Conservation (phyloP, 2,113 vertebrate species). For the Mus pahari region DNA sequence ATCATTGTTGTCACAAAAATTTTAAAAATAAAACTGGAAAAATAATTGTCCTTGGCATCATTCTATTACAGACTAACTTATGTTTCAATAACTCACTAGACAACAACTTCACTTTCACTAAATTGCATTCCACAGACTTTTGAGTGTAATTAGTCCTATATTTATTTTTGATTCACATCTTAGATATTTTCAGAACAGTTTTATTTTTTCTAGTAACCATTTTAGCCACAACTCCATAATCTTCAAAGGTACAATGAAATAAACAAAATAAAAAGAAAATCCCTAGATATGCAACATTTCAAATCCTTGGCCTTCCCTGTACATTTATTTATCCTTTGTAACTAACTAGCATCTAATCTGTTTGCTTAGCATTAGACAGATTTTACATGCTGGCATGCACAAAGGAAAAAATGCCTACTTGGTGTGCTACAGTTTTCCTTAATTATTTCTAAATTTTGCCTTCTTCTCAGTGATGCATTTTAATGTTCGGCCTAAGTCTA, state of each 20-base stretch:
- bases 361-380: neutral
- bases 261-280: neutral
- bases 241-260: neutral
- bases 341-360: neutral
- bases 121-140: neutral
- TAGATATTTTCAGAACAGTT: slow-evolving; percentile 10
- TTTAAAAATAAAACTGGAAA: neutral
- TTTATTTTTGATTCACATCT: neutral
- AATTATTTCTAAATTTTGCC: neutral
- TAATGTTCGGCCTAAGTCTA: neutral
- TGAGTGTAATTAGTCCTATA: neutral
- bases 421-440: neutral
- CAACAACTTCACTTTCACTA: neutral
- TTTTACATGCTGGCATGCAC: neutral
- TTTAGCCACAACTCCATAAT: neutral
- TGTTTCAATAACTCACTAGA: neutral
- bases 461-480: neutral
- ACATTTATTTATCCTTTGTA: neutral
- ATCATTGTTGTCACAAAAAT: neutral
- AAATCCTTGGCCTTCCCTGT: neutral
- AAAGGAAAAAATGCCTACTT: neutral
- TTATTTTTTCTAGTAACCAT: neutral
- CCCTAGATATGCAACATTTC: neutral
- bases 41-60: neutral
- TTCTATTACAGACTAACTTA: neutral